Base-by-base conservation (phyloP, 2,888 invertebrate genomes). In the Aricia artaxerxes region DNA sequence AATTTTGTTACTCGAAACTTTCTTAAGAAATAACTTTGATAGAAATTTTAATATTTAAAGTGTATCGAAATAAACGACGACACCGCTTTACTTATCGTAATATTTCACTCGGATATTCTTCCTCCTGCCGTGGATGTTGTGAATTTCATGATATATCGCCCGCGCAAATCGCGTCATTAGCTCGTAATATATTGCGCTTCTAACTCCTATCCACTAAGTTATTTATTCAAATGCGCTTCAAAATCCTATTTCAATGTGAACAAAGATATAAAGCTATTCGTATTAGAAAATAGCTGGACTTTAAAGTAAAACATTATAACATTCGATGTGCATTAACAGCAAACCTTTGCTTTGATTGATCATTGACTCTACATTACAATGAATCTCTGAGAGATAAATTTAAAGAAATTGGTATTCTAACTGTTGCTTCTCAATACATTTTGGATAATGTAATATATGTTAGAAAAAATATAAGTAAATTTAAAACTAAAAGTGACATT, bases 1-100 rank as follows among this genome's bases (percentile, higher is more conserved):
- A 86, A 86, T 85, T 85, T 69, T 81, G 82, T 83, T 84, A 87
- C 86, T 38, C 57, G 60, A 24, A 57, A 73, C 57, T 78, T 31
- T 60, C 16, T 73, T 38, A 61, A 24, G 24, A 49, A 61, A 38
- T 38, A 64, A 64, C 35, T 24, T 44, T 38, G 11, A n/a, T 9
- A 61, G 49, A 69, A 13, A 69, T 69, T 69, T 38, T 69, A 38
- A 69, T 69, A 69, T 16, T 69, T 69, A 69, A 69, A 69, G 38
- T 69, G 35, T 69, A 64, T 64, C 11, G 64, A 64, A 31, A 64
- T 31, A 64, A 11, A 31, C 2, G 31, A 64, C 4, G 31, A 64
- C 69, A 13, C 35, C 11, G 69, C 69, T 24, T 24, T 24, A 24
- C 24, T 69, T 69, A 69, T 69, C 69, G 69, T 69, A 69, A 69